Conservation (phyloP, 2,797 vertebrate genomes). For the Cossypha caffra region DNA sequence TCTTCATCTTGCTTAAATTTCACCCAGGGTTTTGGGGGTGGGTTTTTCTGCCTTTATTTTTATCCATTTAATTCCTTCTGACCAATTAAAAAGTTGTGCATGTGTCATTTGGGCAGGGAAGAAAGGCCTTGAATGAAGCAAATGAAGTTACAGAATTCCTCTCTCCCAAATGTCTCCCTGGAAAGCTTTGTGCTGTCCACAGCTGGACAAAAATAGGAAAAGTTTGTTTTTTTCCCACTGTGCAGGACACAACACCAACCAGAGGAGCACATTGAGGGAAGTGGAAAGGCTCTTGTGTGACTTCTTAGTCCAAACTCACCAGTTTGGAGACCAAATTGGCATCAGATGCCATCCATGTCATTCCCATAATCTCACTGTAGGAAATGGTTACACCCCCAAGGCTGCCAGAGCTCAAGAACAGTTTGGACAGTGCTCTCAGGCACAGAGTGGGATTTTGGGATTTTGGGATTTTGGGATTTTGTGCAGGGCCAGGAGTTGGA, state of each 20-base stretch:
- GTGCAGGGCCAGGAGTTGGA: not conserved
- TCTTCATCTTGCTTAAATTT: not conserved
- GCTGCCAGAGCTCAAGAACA: not conserved
- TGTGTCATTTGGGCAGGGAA: not conserved
- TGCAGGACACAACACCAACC: not conserved
- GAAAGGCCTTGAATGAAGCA: not conserved
- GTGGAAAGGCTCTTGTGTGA: not conserved
- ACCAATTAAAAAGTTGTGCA: not conserved
- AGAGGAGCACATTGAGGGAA: not conserved
- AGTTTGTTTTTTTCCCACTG: not conserved
- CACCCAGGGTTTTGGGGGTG: not conserved
- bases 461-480: not conserved
- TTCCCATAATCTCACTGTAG: not conserved
- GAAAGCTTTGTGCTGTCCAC: not conserved
- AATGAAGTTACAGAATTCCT: not conserved
- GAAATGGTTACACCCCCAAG: not conserved
- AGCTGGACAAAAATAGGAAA: not conserved
- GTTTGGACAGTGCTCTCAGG: not conserved
- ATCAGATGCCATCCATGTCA: rapidly evolving
- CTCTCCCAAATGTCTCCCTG: not conserved
- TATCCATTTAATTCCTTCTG: not conserved
- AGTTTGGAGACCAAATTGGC: not conserved
- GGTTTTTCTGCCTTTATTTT: not conserved
- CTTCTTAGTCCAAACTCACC: not conserved
- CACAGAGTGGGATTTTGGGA: not conserved